phyloP scores from a whole-genome alignment of 1,140 invertebrate genomes.

The Phenacoccus solenopsis region DNA sequence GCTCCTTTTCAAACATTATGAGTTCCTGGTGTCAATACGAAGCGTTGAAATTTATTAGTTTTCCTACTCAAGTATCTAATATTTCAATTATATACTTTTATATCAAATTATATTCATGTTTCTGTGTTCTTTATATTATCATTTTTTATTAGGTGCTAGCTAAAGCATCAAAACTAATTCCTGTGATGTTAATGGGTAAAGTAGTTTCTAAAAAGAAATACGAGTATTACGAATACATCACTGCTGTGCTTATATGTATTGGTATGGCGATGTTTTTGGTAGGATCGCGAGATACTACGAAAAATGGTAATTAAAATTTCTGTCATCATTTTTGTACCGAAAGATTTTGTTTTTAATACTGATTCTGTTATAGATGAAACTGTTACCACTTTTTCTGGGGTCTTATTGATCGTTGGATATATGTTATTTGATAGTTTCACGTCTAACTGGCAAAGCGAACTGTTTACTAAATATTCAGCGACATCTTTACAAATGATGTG shows the following conservation, averaged over 20 bases:
- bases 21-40: constrained; percentile 99
- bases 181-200: constrained; percentile 98
- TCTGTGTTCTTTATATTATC: background rate
- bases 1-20: constrained; percentile 94
- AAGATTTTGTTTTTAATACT: constrained; percentile 11
- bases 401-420: constrained; percentile 76
- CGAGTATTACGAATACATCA: constrained; percentile 84
- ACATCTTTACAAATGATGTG: constrained; percentile 95
- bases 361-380: constrained; percentile 37
- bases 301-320: constrained; percentile 4
- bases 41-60: constrained; percentile 94
- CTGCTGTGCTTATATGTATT: constrained; percentile 74
- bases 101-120: constrained; percentile 11
- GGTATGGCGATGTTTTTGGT: constrained; percentile 88
- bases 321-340: too few relatives aligned
- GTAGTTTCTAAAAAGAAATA: constrained; percentile 76
- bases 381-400: constrained; percentile 72
- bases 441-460: constrained; percentile 89
- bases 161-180: constrained; percentile 89
- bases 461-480: constrained; percentile 74
- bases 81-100: background rate
- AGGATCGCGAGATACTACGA: constrained; percentile 39
- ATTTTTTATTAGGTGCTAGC: constrained; percentile 58
- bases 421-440: constrained; percentile 96
- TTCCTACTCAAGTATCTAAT: constrained; percentile 84